phyloP scores from a whole-genome alignment of 2,113 vertebrate genomes.

The Coreoperca whiteheadi region DNA sequence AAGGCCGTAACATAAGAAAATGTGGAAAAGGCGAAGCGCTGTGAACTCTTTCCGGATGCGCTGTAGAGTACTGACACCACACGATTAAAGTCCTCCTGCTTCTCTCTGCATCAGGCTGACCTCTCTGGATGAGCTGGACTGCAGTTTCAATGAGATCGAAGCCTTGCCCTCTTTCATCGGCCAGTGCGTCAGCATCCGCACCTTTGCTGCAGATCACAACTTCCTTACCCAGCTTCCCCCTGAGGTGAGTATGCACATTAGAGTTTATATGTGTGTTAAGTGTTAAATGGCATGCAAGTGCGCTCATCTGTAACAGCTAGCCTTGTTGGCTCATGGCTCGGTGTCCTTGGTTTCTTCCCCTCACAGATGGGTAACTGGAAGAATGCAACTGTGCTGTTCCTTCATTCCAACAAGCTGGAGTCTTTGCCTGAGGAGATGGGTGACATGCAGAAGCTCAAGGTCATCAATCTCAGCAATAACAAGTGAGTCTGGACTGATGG shows the following conservation, averaged over 20 bases:
- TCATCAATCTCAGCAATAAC: slow-evolving; percentile 97
- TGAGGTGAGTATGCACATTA: slow-evolving; percentile 84
- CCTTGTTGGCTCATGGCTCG: background rate
- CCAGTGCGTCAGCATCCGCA: slow-evolving; percentile 91
- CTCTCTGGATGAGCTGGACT: slow-evolving; percentile 94
- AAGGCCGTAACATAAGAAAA: no score
- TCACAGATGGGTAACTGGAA: slow-evolving; percentile 95
- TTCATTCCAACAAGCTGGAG: slow-evolving; percentile 99
- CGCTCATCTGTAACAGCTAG: background rate
- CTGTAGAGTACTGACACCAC: no score
- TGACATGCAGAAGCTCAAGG: slow-evolving; percentile 96
- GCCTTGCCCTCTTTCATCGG: slow-evolving; percentile 92
- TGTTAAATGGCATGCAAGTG: background rate
- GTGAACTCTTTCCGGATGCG: no score
- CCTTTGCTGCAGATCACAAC: slow-evolving; percentile 98
- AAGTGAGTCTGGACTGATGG: slow-evolving; percentile 86
- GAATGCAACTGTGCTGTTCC: slow-evolving; percentile 92
- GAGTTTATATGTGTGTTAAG: slow-evolving; percentile 2
- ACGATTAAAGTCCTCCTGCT: background rate
- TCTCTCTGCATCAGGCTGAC: slow-evolving; percentile 81
- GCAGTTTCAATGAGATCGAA: slow-evolving; percentile 98
- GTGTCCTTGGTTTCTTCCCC: slow-evolving; percentile 15
- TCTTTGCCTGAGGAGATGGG: slow-evolving; percentile 97
- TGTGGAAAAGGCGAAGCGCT: no score
- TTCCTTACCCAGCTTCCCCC: slow-evolving; percentile 92